These are phyloP conservation scores for Aphaenogaster ashmeadi DNA, from an alignment of 1,140 invertebrate species.

Conservation along the genomic window DNA sequence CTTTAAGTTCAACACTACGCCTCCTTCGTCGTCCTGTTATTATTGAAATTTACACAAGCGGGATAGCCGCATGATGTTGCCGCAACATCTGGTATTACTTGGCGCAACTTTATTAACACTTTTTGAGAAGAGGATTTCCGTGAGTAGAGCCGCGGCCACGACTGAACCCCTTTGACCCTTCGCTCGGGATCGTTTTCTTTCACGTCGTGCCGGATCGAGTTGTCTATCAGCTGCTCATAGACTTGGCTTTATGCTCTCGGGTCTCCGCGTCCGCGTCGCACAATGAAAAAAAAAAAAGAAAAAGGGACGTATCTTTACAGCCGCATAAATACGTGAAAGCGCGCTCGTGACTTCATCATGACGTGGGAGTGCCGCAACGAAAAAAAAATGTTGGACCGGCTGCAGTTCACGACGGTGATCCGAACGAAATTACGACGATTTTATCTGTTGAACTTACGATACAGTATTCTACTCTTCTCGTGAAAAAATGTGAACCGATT, in stretches of 20 bases:
- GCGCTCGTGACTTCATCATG: conserved; percentile 73
- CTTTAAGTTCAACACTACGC: conserved; percentile 25
- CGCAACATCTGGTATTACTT: conserved; percentile 57
- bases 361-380: conserved; percentile 65
- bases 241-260: conserved; percentile 73
- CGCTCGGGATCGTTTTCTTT: conserved; percentile 56
- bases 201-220: conserved; percentile 60
- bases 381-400: conserved; percentile 4
- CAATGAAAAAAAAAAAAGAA: conserved; percentile 55
- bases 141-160: conserved; percentile 25
- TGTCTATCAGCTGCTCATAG: conserved; percentile 75
- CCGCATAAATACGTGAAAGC: conserved; percentile 78
- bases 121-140: conserved; percentile 46
- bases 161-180: conserved; percentile 50
- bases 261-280: conserved; percentile 46
- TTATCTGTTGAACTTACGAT: conserved; percentile 29
- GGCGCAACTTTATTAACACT: conserved; percentile 53
- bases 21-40: conserved; percentile 41
- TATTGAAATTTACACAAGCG: conserved; percentile 57
- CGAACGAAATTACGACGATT: conserved; percentile 58
- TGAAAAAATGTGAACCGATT: not conserved
- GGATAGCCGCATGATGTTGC: conserved; percentile 36
- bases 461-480: not conserved
- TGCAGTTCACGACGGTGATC: conserved; percentile 31
- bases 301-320: conserved; percentile 73